These are phyloP conservation scores for Pangasius krempfi DNA, from an alignment of 2,797 vertebrate genomes.

Conservation along the genomic window DNA sequence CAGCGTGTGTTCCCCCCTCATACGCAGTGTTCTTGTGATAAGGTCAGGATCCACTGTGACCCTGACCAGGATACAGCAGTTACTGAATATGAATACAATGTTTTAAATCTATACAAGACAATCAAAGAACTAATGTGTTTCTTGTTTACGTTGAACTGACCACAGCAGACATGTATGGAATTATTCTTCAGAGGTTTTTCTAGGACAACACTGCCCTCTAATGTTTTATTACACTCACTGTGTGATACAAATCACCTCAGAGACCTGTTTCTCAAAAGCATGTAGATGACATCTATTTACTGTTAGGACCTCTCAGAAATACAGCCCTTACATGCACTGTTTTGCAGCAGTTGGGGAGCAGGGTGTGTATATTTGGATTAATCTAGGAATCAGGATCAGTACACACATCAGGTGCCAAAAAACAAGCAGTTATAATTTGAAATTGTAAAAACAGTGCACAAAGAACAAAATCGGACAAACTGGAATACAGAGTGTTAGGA, in stretches of 20 bases:
- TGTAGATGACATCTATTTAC: not conserved
- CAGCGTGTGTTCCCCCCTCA: not conserved
- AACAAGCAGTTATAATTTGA: not conserved
- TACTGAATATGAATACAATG: not conserved
- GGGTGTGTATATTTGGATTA: not conserved
- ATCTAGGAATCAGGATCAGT: not conserved
- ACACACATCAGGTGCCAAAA: not conserved
- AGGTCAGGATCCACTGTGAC: not conserved
- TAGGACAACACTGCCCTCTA: slow-evolving; percentile 75
- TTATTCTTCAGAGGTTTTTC: slow-evolving; percentile 36
- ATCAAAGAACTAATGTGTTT: not conserved
- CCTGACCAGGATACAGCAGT: not conserved
- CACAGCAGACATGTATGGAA: not conserved
- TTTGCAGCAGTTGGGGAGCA: not conserved
- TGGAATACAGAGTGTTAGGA: not conserved
- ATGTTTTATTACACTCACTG: slow-evolving; percentile 57
- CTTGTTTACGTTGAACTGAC: not conserved
- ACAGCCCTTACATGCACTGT: not conserved
- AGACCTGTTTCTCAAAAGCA: not conserved
- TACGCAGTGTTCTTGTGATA: not conserved
- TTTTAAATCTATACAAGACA: not conserved
- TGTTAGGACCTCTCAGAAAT: not conserved
- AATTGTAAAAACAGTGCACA: not conserved
- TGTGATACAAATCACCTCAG: not conserved
- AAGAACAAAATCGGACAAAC: not conserved